phyloP scores from a whole-genome alignment of 2,113 vertebrate species.

The Upupa epops region DNA sequence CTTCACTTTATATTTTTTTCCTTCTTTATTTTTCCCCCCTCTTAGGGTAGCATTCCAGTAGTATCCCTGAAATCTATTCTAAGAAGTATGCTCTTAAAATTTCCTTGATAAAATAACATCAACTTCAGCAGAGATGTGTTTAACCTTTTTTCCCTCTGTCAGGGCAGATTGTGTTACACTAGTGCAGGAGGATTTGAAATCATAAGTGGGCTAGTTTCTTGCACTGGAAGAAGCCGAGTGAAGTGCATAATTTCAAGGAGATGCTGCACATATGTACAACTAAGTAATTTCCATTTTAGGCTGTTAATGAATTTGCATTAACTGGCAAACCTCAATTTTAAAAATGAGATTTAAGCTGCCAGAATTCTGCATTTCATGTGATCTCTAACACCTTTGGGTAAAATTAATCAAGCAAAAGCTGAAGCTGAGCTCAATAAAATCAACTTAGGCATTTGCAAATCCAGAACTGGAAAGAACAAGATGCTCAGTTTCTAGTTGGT shows the following conservation, averaged over 20 bases:
- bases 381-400: not conserved
- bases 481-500: not conserved
- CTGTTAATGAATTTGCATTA: not conserved
- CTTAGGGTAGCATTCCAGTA: not conserved
- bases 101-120: not conserved
- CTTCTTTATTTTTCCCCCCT: not conserved
- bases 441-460: not conserved
- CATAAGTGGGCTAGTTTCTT: not conserved
- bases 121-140: not conserved
- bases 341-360: not conserved
- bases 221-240: not conserved
- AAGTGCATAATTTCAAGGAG: not conserved
- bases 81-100: not conserved
- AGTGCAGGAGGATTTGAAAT: not conserved
- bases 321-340: not conserved
- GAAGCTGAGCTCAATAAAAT: not conserved
- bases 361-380: not conserved
- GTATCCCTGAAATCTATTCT: not conserved
- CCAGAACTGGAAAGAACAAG: not conserved
- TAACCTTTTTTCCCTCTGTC: not conserved
- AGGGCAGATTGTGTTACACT: fast-evolving
- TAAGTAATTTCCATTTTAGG: not conserved
- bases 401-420: not conserved
- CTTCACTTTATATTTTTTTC: not conserved
- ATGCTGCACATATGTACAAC: not conserved